Evolutionary conservation across 2,797 vertebrate genomes (phyloP).

Genomic region (Aratinga solstitialis): DNA sequence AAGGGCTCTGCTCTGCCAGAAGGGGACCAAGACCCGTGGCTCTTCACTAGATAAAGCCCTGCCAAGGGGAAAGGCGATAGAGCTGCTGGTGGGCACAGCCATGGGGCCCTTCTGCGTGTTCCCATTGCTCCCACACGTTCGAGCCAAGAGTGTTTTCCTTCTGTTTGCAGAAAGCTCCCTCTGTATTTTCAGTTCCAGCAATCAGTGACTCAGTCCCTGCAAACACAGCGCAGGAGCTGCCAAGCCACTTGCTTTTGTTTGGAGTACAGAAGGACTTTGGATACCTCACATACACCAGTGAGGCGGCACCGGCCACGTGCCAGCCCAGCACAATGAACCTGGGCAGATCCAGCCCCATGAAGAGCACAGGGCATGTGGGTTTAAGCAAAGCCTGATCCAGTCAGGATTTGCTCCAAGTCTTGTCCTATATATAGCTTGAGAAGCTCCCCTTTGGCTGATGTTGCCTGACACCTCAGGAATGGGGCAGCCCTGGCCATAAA

Average conservation of each 20-base stretch:
- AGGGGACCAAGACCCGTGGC: accelerated
- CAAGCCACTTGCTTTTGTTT: background rate
- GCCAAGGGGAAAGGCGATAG: background rate
- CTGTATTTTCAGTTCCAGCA: background rate
- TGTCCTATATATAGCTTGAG: accelerated
- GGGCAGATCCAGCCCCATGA: background rate
- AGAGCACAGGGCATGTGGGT: background rate
- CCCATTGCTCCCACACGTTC: background rate
- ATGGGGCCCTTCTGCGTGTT: accelerated
- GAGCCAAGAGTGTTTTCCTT: background rate
- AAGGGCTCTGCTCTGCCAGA: background rate
- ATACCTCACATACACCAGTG: accelerated
- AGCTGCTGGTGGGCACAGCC: background rate
- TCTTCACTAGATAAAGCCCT: background rate
- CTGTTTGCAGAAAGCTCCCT: background rate
- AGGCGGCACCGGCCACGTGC: background rate
- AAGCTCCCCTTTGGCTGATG: background rate
- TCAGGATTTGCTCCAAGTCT: background rate
- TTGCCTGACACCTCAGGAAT: background rate
- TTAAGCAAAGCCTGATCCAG: background rate
- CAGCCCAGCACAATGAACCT: accelerated
- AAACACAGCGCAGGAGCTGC: background rate
- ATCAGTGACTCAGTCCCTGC: conserved; percentile 16
- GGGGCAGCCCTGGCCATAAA: background rate
- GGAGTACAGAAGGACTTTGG: background rate